These are phyloP conservation scores for Orthosia gothica DNA, from an alignment of 2,888 invertebrate genomes.

Conservation along the genomic window DNA sequence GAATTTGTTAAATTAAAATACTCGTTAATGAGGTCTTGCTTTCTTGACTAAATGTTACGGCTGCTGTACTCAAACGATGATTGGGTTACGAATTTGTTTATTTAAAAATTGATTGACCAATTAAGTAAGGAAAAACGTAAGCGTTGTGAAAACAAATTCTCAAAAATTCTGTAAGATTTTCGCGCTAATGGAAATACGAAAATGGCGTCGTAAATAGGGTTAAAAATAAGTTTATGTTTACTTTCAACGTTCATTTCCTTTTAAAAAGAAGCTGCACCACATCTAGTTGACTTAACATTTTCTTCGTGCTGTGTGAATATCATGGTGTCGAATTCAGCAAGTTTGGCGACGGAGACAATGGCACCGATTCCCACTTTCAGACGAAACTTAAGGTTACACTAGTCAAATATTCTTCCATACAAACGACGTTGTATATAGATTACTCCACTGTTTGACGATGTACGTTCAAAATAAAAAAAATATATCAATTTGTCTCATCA, in stretches of 20 bases:
- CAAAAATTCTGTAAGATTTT: conserved; percentile 3
- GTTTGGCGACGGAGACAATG: conserved; percentile 42
- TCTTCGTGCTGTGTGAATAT: conserved; percentile 63
- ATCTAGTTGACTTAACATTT: conserved; percentile 66
- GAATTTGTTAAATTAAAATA: conserved; percentile 50
- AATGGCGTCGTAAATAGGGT: conserved; percentile 48
- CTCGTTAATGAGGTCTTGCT: conserved; percentile 47
- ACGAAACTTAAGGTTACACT: too few species aligned
- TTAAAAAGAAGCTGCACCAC: conserved; percentile 41
- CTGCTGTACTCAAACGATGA: conserved; percentile 1
- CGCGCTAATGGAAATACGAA: conserved; percentile 42
- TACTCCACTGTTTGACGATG: too few species aligned
- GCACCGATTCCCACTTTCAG: too few species aligned
- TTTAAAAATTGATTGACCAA: conserved; percentile 16
- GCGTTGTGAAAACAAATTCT: background rate
- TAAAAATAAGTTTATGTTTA: conserved; percentile 59
- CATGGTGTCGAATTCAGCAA: conserved; percentile 65
- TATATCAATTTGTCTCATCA: too few species aligned
- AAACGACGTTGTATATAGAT: too few species aligned
- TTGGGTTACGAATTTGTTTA: conserved; percentile 8
- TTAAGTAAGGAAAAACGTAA: background rate
- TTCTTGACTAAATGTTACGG: conserved; percentile 40
- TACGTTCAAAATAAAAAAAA: too few species aligned
- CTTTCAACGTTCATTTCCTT: conserved; percentile 56
- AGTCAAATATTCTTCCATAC: too few species aligned